Base-by-base conservation (phyloP, 2,888 invertebrate species). In the Eretmocerus hayati region DNA sequence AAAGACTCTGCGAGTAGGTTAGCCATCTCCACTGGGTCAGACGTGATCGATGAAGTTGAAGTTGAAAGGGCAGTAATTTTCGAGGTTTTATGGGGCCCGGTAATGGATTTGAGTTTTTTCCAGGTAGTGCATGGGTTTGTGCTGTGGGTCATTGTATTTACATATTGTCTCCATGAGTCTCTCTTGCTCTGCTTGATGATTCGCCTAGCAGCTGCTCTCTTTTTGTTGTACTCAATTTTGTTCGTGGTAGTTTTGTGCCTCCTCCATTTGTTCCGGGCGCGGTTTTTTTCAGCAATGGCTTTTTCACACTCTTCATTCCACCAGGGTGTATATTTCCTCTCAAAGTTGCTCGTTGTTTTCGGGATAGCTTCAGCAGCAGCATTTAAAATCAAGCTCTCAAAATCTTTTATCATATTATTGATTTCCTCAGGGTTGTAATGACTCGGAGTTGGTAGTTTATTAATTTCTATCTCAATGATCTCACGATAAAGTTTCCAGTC, bases 281-380 rank as follows among this genome's bases (percentile, higher is more conserved):
- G 45, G 45, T 56, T 56, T 3, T 22, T 31, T 21, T 47, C 18
- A 42, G 39, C 38, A 5, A 49, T 30, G 1, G 43, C 50, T 31
- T 49, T 37, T 15, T 52, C 35, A 18, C 54, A 52, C 3, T 56
- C 41, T 2, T 51, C 16, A 20, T 55, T 58, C 58, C 57, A 58
- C 58, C 58, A 58, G 9, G 48, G 46, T 5, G 19, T 39, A 5
- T 42, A 37, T 11, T 21, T 47, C 20, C 32, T 48, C 11, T 31
- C 21, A 15, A 5, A 11, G 4, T 8, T 15, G 6, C 41, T 42
- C 36, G 15, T 41, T 16, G 50, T 42, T 48, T 48, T 53, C 2
- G 53, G 50, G 8, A 53, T 55, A 2, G 41, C 43, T 4, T 35
- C 16, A 1, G 39, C 31, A 0, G 57, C 55, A 4, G 53, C 50